These are phyloP conservation scores for Myotis planiceps DNA, from an alignment of 2,797 vertebrate genomes.

Conservation along the genomic window DNA sequence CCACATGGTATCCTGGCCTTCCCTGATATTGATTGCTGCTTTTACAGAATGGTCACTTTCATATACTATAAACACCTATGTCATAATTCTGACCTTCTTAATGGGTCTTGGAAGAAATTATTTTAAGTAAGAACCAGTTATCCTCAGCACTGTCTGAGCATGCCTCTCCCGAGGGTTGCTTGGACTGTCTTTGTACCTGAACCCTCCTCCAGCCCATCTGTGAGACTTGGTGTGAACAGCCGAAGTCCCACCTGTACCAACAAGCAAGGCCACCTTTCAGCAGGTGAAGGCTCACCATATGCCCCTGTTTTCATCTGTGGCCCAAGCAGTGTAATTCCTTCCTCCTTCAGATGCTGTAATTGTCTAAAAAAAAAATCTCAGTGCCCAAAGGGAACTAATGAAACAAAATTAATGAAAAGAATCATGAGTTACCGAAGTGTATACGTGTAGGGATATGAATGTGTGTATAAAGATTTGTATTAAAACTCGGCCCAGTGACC, in stretches of 20 bases:
- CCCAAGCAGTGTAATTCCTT: constrained; percentile 52
- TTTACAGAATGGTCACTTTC: constrained; percentile 83
- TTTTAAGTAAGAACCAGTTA: constrained; percentile 80
- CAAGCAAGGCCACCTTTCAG: constrained; percentile 70
- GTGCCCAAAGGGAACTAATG: constrained; percentile 75
- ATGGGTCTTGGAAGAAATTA: constrained; percentile 82
- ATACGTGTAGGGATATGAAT: constrained; percentile 29
- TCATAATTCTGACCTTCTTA: constrained; percentile 81
- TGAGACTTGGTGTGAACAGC: constrained; percentile 78
- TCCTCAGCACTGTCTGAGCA: constrained; percentile 76
- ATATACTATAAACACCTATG: constrained; percentile 84
- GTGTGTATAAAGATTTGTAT: constrained; percentile 53
- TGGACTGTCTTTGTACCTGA: constrained; percentile 78
- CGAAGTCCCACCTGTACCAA: constrained; percentile 71
- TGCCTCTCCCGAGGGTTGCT: constrained; percentile 69
- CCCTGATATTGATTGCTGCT: constrained; percentile 85
- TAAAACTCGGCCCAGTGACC: constrained; percentile 41
- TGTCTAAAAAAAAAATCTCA: constrained; percentile 64
- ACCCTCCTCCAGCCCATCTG: constrained; percentile 73
- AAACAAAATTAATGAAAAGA: constrained; percentile 56
- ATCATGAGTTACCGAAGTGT: constrained; percentile 38
- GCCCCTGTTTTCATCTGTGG: constrained; percentile 53
- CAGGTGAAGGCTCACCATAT: constrained; percentile 74
- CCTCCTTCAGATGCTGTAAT: constrained; percentile 55
- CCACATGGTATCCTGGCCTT: constrained; percentile 77